Evolutionary conservation across 2,888 invertebrate genomes (phyloP), one percentile per base, ranked within the genome.

Genomic region (Phyllotreta cruciferae): DNA sequence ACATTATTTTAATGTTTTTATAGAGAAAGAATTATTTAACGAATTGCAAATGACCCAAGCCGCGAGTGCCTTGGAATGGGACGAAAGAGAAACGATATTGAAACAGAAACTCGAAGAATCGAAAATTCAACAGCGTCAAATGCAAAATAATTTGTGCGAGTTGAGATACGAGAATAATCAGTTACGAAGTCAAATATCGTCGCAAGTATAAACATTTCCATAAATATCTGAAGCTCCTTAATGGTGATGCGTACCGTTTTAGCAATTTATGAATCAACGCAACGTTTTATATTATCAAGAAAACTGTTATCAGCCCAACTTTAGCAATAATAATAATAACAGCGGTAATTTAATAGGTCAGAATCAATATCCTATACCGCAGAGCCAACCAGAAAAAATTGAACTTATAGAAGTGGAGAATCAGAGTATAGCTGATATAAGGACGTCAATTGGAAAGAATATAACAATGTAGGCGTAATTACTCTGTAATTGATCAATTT

Each of bases 11-110:
- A n/a, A n/a, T n/a, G n/a, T n/a, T 6, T 9, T 55, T 36, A 50
- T 41, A 72, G 70, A 68, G 47, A 65, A 57, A 34, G 60, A 68
- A 52, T 55, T 71, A 13, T 58, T 64, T n/a, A 66, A 71, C 14
- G 69, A 71, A 45, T 49, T 71, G 41, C 70, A 71, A 57, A 24
- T 68, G 13, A 45, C 50, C 36, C 67, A 65, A 53, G 70, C 70
- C 9, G 56, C 69, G 7, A 63, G 60, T 5, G 70, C 65, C 37
- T 56, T 70, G 38, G 66, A 70, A 44, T 64, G 62, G 39, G 70
- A 71, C 53, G 70, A 71, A 63, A 58, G 68, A 6, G 73, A 73
- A 62, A 66, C 70, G 0, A 63, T 57, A 10, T 50, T 68, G 7
- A 66, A 66, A 38, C 66, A 63, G 41, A 66, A 73, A 56, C 41